Conservation (phyloP, 2,113 vertebrate genomes). For the Drymodes brunneopygia region DNA sequence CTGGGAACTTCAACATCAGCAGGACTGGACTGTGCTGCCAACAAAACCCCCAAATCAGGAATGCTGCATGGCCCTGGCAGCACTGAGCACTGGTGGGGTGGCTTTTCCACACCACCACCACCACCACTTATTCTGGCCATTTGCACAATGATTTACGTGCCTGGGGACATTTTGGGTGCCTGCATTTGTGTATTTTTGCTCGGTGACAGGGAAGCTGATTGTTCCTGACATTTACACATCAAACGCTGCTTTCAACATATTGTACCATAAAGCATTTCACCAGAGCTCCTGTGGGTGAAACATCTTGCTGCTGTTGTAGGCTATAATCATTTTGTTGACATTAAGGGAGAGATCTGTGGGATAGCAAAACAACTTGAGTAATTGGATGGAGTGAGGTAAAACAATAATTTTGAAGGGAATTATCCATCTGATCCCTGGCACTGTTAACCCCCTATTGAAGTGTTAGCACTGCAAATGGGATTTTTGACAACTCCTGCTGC, state of each 20-base stretch:
- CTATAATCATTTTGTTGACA: conserved; percentile 55
- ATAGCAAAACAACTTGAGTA: conserved; percentile 30
- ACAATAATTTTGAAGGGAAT: conserved; percentile 51
- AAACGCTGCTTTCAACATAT: conserved; percentile 1
- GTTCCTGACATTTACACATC: conserved; percentile 39
- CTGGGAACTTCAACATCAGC: fast-evolving
- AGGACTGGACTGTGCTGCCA: fast-evolving
- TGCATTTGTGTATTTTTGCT: neutral
- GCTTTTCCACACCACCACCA: neutral
- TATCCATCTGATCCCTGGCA: neutral
- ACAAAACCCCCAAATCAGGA: fast-evolving
- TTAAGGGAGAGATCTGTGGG: conserved; percentile 31
- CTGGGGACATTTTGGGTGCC: neutral
- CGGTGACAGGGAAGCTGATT: neutral
- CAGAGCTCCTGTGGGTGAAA: conserved; percentile 14
- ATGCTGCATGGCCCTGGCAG: fast-evolving
- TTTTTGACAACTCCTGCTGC: neutral
- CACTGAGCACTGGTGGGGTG: neutral
- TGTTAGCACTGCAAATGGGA: neutral
- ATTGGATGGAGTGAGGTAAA: conserved; percentile 40
- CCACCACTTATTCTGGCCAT: neutral
- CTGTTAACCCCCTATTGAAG: neutral
- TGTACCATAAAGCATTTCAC: neutral
- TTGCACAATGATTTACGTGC: neutral
- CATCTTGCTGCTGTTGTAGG: conserved; percentile 20